Conservation (phyloP, 2,888 invertebrate species). For the Mythimna loreyi region DNA sequence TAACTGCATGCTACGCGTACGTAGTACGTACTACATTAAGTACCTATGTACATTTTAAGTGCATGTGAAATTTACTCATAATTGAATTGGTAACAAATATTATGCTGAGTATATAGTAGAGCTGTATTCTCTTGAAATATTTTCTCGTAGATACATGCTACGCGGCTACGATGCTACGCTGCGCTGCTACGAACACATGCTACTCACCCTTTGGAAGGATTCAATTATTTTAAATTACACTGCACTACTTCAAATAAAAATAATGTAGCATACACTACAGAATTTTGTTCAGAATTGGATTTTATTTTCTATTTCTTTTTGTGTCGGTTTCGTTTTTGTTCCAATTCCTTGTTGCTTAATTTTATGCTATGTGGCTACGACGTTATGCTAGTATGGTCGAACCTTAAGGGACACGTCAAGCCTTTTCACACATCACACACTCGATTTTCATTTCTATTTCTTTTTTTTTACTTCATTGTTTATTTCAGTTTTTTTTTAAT, state of each 20-base stretch:
- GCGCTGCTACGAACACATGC: not conserved
- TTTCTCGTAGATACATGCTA: not conserved
- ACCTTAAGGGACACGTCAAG: conserved; percentile 9
- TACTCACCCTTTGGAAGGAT: not conserved
- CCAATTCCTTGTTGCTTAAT: not conserved
- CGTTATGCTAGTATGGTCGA: conserved; percentile 15
- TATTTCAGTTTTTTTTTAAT: no score
- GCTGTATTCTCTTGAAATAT: not conserved
- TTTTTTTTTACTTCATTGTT: no score
- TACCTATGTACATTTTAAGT: conserved; percentile 1
- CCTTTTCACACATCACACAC: conserved; percentile 26
- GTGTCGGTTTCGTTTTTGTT: not conserved
- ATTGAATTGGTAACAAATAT: no score
- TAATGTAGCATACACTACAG: not conserved
- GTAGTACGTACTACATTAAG: not conserved
- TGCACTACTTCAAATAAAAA: no score
- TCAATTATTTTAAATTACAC: no score
- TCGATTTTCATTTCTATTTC: conserved; percentile 23
- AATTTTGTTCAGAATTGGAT: not conserved
- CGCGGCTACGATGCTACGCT: not conserved
- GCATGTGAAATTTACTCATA: not conserved
- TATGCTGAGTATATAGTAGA: not conserved
- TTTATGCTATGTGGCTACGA: conserved; percentile 23
- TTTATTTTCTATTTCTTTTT: not conserved
- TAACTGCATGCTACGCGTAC: conserved; percentile 23